A percentile compares a stretch with the other conserved stretches of the same genome.
phyloP scores from a whole-genome alignment of 2,888 invertebrate genomes.

The Andrena hattorfiana region DNA sequence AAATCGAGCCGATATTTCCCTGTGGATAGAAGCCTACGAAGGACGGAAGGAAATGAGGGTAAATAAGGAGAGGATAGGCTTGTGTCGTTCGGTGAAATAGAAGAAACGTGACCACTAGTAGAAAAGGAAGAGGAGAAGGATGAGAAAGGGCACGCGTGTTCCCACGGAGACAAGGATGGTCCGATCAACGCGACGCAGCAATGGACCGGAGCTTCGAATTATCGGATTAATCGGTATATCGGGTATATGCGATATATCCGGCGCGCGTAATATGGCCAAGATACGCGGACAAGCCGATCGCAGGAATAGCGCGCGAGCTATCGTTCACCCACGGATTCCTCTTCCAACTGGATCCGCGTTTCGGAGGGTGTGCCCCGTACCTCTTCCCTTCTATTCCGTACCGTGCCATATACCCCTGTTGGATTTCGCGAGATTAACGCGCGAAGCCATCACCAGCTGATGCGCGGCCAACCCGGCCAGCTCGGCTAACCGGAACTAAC shows the following conservation, averaged over 20 bases:
- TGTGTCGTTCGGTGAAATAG: not conserved
- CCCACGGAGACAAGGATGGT: slow-evolving; percentile 45
- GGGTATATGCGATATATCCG: slow-evolving; percentile 54
- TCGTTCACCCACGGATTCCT: slow-evolving; percentile 66
- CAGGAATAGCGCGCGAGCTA: slow-evolving; percentile 71
- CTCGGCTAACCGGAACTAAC: not conserved
- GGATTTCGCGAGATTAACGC: not conserved
- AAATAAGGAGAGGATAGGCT: no score
- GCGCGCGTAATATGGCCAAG: slow-evolving; percentile 48
- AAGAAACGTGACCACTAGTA: not conserved
- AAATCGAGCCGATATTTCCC: no score
- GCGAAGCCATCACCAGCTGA: not conserved
- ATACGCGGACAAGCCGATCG: slow-evolving; percentile 42
- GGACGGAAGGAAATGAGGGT: no score
- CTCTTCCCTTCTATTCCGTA: not conserved
- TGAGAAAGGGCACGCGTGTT: slow-evolving; percentile 1
- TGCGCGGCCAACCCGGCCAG: not conserved
- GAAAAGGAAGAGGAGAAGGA: slow-evolving; percentile 2
- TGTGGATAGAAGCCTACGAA: no score
- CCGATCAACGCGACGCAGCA: slow-evolving; percentile 48
- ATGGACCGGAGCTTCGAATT: slow-evolving; percentile 76
- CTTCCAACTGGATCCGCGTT: slow-evolving; percentile 46
- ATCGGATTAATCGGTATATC: slow-evolving; percentile 80
- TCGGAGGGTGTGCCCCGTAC: slow-evolving; percentile 3
- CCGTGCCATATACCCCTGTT: not conserved